These are phyloP conservation scores for Anarsia innoxiella DNA, from an alignment of 2,888 invertebrate genomes.

Conservation along the genomic window DNA sequence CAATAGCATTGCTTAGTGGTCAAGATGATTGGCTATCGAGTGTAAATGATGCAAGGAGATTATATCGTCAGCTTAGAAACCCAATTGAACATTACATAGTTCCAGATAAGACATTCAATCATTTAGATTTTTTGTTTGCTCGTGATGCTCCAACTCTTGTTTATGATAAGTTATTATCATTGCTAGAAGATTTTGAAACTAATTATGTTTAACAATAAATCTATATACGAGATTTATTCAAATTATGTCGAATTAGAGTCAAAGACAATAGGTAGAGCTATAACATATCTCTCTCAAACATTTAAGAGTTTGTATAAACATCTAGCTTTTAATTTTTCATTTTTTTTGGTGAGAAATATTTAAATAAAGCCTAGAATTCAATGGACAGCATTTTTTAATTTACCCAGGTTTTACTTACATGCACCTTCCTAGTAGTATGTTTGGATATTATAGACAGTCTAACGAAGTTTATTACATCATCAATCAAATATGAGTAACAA, in stretches of 20 bases:
- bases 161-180: constrained; percentile 64
- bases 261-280: neutral
- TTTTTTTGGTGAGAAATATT: too few species aligned
- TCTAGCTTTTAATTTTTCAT: too few species aligned
- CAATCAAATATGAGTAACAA: too few species aligned
- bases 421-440: too few species aligned
- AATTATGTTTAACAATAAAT: constrained; percentile 1
- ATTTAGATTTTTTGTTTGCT: constrained; percentile 82
- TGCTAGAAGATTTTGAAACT: constrained; percentile 38
- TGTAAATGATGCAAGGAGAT: constrained; percentile 74
- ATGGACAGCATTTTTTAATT: too few species aligned
- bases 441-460: too few species aligned
- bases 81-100: constrained; percentile 76
- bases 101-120: constrained; percentile 79
- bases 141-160: constrained; percentile 76
- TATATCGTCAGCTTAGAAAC: constrained; percentile 72
- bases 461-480: too few species aligned
- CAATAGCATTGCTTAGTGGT: constrained; percentile 79
- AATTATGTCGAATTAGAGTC: neutral
- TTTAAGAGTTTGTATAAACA: too few species aligned
- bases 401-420: too few species aligned
- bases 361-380: too few species aligned
- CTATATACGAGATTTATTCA: neutral
- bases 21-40: constrained; percentile 84
- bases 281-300: neutral